Conservation (phyloP, 2,888 invertebrate species). For the Tetragnatha montana region DNA sequence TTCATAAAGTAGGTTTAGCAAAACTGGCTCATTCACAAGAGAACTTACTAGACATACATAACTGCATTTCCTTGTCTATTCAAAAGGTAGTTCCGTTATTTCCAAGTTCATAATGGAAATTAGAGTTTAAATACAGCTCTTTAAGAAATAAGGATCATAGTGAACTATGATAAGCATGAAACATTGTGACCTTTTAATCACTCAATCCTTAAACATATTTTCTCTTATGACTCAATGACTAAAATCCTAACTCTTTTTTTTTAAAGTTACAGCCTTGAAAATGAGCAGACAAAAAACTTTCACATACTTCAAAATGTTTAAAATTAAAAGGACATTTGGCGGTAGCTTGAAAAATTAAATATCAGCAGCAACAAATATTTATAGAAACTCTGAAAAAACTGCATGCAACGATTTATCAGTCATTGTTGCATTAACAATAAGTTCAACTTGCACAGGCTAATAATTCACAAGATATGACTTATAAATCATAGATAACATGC, state of each 20-base stretch:
- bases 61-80: not conserved
- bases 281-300: no score
- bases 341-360: not conserved
- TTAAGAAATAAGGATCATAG: not conserved
- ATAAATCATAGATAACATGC: no score
- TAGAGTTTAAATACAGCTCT: not conserved
- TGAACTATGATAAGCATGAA: slow-evolving; percentile 5
- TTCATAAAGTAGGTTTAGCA: slow-evolving; percentile 62
- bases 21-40: slow-evolving; percentile 53
- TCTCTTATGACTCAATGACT: not conserved
- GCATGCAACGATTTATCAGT: no score
- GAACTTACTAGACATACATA: slow-evolving; percentile 33
- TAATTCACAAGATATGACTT: no score
- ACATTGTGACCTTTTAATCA: slow-evolving; percentile 5
- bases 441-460: no score
- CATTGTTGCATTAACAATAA: no score
- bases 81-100: not conserved
- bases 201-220: not conserved
- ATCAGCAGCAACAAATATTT: not conserved
- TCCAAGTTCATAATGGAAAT: not conserved
- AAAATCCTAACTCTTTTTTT: not conserved
- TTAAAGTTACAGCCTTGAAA: not conserved
- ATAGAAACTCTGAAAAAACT: no score
- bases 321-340: not conserved
- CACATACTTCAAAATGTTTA: no score